Evolutionary conservation across 2,888 invertebrate species (phyloP), one percentile per base, ranked within the genome.

Genomic region (Drosophila eohydei): DNA sequence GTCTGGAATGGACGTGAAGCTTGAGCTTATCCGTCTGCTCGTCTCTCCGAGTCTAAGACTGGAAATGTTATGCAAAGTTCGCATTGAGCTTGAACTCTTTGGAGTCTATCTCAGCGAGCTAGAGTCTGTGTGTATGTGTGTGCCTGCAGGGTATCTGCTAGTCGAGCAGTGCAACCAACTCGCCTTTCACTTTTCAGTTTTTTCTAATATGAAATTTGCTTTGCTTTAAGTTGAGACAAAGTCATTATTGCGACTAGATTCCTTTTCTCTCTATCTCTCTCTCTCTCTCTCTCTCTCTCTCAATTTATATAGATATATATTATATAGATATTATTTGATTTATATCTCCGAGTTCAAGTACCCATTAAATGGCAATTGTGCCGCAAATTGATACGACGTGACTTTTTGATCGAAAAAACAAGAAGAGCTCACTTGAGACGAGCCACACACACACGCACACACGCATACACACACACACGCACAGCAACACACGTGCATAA

Each of bases 361-460:
- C 82, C 88, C 88, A 89, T 89, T 89, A 89, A 89, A 89, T 84
- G 80, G 80, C 83, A 91, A 91, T 91, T 84, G 84, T 85, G 83
- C 80, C 71, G 71, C 83, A 90, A 90, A 90, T 90, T 91, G 88
- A 86, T 84, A 78, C 81, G 81, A 90, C 90, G 90, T 90, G 90
- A 90, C 91, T 90, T 90, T 90, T 90, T 61, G 48, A 68, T 73
- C 75, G 73, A 74, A 82, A 74, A 74, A 74, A 60, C 64, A 75
- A 72, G 66, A 68, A 66, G 72, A 70, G 72, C 54, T 61, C 84
- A 88, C 89, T 85, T 79, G 89, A 89, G 88, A 89, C 85, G 72
- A 58, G 67, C 77, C 78, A 71, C 44, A 46, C 65, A 52, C 46
- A 6, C 21, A 21, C 21, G 21, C 21, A 21, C 28, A 28, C 46